A percentile compares a stretch with the other conserved stretches of the same genome.
Conservation (phyloP, 2,888 invertebrate species). For the Fragum fragum region DNA sequence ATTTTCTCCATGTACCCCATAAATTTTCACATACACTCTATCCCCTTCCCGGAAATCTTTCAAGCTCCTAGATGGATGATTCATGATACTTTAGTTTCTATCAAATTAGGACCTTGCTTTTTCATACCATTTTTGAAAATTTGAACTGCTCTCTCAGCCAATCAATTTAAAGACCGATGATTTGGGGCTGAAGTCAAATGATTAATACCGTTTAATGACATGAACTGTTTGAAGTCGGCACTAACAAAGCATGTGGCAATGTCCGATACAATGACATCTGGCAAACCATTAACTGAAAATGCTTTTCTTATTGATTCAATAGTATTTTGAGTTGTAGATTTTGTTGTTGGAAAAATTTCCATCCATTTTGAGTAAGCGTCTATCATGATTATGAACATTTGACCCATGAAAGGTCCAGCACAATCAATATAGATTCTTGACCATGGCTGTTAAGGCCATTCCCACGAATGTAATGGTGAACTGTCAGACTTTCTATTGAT, state of each 20-base stretch:
- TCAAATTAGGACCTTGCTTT: slow-evolving; percentile 3
- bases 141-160: slow-evolving; percentile 19
- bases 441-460: slow-evolving; percentile 67
- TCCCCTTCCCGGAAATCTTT: slow-evolving; percentile 9
- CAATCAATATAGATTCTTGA: slow-evolving; percentile 70
- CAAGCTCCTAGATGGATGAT: slow-evolving; percentile 11
- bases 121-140: slow-evolving; percentile 20
- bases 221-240: slow-evolving; percentile 60
- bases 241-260: slow-evolving; percentile 68
- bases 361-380: slow-evolving; percentile 67
- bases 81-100: slow-evolving; percentile 19
- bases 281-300: slow-evolving; percentile 62
- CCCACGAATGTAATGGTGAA: slow-evolving; percentile 67
- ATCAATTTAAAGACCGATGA: slow-evolving; percentile 64
- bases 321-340: slow-evolving; percentile 45
- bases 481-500: slow-evolving; percentile 53
- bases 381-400: slow-evolving; percentile 60
- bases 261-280: slow-evolving; percentile 65
- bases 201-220: slow-evolving; percentile 54
- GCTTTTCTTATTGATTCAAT: slow-evolving; percentile 48
- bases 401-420: slow-evolving; percentile 60
- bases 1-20: slow-evolving; percentile 25
- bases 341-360: slow-evolving; percentile 37
- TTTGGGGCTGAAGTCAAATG: slow-evolving; percentile 55
- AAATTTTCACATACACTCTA: slow-evolving; percentile 20